Percentiles rank a stretch among this genome's conserved stretches.
These are phyloP conservation scores for Zaprionus kolodkinae DNA, from an alignment of 1,140 invertebrate species.

Conservation along the genomic window DNA sequence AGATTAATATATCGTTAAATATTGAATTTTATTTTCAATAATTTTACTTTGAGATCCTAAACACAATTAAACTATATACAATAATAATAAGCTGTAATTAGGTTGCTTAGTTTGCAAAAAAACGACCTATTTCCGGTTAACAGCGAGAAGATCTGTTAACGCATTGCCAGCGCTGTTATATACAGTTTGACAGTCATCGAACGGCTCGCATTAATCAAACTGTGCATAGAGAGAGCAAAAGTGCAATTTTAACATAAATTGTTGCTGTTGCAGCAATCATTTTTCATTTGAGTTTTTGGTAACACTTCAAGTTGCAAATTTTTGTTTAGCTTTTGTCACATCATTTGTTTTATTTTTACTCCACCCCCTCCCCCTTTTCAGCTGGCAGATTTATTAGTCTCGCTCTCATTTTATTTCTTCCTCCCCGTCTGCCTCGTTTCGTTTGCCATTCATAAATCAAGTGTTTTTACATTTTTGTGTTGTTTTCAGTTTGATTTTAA, in stretches of 20 bases:
- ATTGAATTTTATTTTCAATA: no score
- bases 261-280: slow-evolving; percentile 47
- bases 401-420: slow-evolving; percentile 33
- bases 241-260: slow-evolving; percentile 25
- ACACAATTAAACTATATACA: no score
- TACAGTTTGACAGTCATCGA: not conserved
- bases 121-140: no score
- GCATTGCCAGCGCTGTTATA: not conserved
- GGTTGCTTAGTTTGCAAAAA: no score
- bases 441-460: slow-evolving; percentile 57
- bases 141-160: no score
- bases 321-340: slow-evolving; percentile 67
- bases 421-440: slow-evolving; percentile 40
- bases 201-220: slow-evolving; percentile 62
- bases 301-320: slow-evolving; percentile 41
- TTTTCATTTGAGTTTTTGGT: slow-evolving; percentile 52
- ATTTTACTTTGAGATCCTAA: no score
- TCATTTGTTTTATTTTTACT: slow-evolving; percentile 56
- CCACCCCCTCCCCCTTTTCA: not conserved
- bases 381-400: slow-evolving; percentile 23
- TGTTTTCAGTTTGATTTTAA: slow-evolving; percentile 32
- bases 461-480: slow-evolving; percentile 42
- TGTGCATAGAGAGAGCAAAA: not conserved
- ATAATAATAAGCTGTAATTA: no score
- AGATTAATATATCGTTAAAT: no score